phyloP scores from a whole-genome alignment of 2,113 vertebrate species.

The Oncorhynchus keta region DNA sequence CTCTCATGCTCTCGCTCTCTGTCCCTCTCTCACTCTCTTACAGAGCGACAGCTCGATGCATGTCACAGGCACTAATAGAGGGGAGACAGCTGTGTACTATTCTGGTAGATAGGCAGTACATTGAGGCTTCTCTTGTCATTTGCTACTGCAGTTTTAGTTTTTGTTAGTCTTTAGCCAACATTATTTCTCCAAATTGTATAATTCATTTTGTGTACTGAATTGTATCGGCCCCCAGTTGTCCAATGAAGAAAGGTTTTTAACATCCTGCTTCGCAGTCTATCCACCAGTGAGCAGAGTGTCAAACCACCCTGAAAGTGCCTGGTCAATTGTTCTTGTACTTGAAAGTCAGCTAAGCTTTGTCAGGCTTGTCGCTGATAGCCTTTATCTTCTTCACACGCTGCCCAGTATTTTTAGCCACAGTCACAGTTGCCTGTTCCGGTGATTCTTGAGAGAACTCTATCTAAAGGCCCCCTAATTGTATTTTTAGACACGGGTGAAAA shows the following conservation, averaged over 20 bases:
- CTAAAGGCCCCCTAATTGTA: constrained; percentile 69
- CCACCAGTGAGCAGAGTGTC: constrained; percentile 62
- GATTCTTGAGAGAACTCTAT: constrained; percentile 70
- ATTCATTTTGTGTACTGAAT: constrained; percentile 28
- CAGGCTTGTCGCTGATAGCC: constrained; percentile 63
- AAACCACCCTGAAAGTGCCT: constrained; percentile 70
- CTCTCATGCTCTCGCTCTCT: constrained; percentile 1
- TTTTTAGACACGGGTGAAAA: constrained; percentile 75
- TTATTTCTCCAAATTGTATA: neutral
- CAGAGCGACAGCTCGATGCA: neutral
- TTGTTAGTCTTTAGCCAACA: constrained; percentile 10
- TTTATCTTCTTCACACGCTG: constrained; percentile 77
- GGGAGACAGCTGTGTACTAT: neutral
- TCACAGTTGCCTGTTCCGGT: constrained; percentile 68
- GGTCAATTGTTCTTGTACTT: constrained; percentile 72
- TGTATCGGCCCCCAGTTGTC: constrained; percentile 25
- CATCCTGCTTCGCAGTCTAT: constrained; percentile 70
- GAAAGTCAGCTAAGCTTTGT: constrained; percentile 72
- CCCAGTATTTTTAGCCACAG: constrained; percentile 69
- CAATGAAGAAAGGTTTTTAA: constrained; percentile 48
- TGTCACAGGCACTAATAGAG: neutral
- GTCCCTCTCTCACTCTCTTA: neutral
- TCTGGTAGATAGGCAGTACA: neutral
- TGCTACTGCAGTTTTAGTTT: neutral
- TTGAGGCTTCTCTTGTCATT: neutral